Base-by-base conservation (phyloP, 2,797 vertebrate species). In the Spatula clypeata region DNA sequence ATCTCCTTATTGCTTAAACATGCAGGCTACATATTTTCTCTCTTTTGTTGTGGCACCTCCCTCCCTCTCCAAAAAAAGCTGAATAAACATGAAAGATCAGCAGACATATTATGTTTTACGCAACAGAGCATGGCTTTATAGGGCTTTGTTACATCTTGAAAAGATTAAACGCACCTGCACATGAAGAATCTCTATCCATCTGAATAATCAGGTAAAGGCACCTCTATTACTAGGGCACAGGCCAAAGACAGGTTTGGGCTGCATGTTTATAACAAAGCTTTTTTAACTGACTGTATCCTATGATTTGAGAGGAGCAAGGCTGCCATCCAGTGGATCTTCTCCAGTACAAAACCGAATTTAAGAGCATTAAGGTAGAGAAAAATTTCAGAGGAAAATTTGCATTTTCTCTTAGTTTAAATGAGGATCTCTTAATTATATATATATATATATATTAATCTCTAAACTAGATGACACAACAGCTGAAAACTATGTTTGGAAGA, bases 101-200 rank as follows among this genome's bases (percentile, higher is more conserved):
- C 4, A 18, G 90, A 95, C 53, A 66, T 95, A 96, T 79, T 96
- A 80, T 15, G 2, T 94, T 95, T 97, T 94, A 90, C 79, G 77
- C 81, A 96, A 81, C 73, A 93, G 66, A 96, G 66, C 11, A 31
- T 54, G 66, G 83, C 93, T 96, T 97, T 98, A 94, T 19, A 62
- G 93, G 87, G 70, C 85, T 97, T 97, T 97, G 83, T 70, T 96
- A 85, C 97, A 98, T 97, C 98, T 98, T 97, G 97, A 97, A 98
- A 97, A 96, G 94, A 98, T 98, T 98, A 97, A 94, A 49, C 94
- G 96, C 97, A 98, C 97, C 98, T 98, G 98, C 96, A 94, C 6
- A 36, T 90, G 92, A 91, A 95, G 89, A 95, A 91, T 91, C 73
- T 77, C 85, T 17, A 5, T 65, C 38, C 36, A 60, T 92, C 91